phyloP scores from a whole-genome alignment of 2,113 vertebrate genomes.

The Nyctibius bracteatus region DNA sequence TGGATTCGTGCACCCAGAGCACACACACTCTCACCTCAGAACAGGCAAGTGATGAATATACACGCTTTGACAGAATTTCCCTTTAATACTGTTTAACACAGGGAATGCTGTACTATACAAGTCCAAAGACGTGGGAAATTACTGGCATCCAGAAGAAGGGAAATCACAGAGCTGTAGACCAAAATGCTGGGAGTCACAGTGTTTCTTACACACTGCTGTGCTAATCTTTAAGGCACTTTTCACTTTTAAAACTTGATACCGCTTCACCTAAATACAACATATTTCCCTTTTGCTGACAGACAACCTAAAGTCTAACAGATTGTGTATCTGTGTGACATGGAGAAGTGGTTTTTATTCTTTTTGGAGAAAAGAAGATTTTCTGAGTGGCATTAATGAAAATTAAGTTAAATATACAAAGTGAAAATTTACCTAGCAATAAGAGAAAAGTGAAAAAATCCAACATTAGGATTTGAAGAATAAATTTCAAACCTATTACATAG shows the following conservation, averaged over 20 bases:
- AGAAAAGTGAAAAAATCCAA: neutral
- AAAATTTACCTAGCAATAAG: neutral
- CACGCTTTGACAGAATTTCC: neutral
- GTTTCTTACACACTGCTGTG: neutral
- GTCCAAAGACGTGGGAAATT: neutral
- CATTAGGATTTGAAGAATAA: neutral
- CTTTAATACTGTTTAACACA: neutral
- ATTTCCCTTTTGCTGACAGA: neutral
- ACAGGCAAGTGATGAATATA: neutral
- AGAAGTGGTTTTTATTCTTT: neutral
- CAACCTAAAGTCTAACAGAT: neutral
- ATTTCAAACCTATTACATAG: neutral
- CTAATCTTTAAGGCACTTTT: neutral
- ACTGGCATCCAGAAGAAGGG: neutral
- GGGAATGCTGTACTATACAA: neutral
- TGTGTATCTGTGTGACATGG: neutral
- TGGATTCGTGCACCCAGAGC: neutral
- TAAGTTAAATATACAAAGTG: neutral
- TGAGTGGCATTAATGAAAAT: neutral
- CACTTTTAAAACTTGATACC: neutral
- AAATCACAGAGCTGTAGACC: neutral
- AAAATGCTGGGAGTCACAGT: neutral
- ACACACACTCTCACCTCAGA: neutral
- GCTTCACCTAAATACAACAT: neutral
- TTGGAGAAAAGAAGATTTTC: neutral